phyloP scores from a whole-genome alignment of 1,140 invertebrate species.

The Drosophila kikkawai region DNA sequence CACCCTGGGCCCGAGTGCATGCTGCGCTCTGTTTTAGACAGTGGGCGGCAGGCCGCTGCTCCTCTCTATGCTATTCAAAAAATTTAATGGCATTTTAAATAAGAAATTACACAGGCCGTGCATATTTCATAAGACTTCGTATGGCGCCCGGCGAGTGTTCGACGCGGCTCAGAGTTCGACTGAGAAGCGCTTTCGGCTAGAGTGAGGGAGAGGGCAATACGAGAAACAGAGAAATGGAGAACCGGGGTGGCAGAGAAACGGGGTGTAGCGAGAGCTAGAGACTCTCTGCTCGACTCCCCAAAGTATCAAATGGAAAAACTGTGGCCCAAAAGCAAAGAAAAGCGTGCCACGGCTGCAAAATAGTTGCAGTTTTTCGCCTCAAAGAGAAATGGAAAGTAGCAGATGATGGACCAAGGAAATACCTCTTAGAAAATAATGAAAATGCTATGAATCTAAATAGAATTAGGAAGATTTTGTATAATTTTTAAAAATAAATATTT shows the following conservation, averaged over 20 bases:
- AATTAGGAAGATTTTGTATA: not conserved
- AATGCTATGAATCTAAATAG: not conserved
- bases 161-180: constrained; percentile 74
- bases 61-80: constrained; percentile 83
- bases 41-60: constrained; percentile 27
- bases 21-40: constrained; percentile 79
- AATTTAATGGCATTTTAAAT: constrained; percentile 85
- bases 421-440: not conserved
- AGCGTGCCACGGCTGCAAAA: constrained; percentile 75
- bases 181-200: constrained; percentile 24
- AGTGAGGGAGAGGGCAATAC: not conserved
- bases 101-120: constrained; percentile 84
- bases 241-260: not conserved
- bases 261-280: not conserved
- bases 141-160: constrained; percentile 63
- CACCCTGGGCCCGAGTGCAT: constrained; percentile 59
- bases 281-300: constrained; percentile 57
- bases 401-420: not conserved
- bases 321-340: constrained; percentile 74
- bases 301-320: constrained; percentile 80
- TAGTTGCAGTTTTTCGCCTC: constrained; percentile 66
- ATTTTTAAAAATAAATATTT: not conserved
- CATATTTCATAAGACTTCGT: constrained; percentile 85
- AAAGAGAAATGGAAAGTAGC: constrained; percentile 18
- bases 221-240: not conserved